Conservation (phyloP, 2,797 vertebrate species). For the Eptatretus atami region DNA sequence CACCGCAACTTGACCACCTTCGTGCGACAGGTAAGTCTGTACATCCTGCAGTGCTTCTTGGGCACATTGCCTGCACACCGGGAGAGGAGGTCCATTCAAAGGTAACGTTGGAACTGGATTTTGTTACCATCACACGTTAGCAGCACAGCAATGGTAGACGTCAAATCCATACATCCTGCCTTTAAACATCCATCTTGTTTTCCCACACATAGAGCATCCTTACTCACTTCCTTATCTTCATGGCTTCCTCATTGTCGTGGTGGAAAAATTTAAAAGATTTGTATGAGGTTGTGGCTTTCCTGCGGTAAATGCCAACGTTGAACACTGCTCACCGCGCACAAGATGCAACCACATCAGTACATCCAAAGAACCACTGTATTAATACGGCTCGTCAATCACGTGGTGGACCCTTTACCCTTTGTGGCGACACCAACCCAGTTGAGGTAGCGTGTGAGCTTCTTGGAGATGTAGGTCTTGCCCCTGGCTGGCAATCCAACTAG, state of each 20-base stretch:
- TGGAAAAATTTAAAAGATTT: conserved; percentile 92
- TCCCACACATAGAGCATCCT: too few relatives aligned
- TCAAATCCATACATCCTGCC: too few relatives aligned
- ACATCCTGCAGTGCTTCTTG: conserved; percentile 60
- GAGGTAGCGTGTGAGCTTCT: conserved; percentile 83
- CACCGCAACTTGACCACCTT: conserved; percentile 72
- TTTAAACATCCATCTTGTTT: too few relatives aligned
- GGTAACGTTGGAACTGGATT: too few relatives aligned
- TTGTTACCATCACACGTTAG: too few relatives aligned
- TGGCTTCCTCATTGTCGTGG: conserved; percentile 74
- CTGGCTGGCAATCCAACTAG: conserved; percentile 77
- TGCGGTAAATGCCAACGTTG: conserved; percentile 78
- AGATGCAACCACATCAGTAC: background rate
- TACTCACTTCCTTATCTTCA: conserved; percentile 78
- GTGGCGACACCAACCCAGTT: conserved; percentile 94
- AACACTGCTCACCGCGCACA: conserved; percentile 30
- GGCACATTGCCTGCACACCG: conserved; percentile 32
- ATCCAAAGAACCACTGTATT: background rate
- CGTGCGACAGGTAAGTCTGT: conserved; percentile 41
- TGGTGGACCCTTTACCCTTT: conserved; percentile 25
- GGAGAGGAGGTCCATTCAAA: too few relatives aligned
- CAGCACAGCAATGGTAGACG: too few relatives aligned
- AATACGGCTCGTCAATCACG: too few relatives aligned
- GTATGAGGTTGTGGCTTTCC: conserved; percentile 57
- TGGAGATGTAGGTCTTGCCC: conserved; percentile 81